Base-by-base conservation (phyloP, 2,113 vertebrate genomes). In the Corythornis madagascariensis region DNA sequence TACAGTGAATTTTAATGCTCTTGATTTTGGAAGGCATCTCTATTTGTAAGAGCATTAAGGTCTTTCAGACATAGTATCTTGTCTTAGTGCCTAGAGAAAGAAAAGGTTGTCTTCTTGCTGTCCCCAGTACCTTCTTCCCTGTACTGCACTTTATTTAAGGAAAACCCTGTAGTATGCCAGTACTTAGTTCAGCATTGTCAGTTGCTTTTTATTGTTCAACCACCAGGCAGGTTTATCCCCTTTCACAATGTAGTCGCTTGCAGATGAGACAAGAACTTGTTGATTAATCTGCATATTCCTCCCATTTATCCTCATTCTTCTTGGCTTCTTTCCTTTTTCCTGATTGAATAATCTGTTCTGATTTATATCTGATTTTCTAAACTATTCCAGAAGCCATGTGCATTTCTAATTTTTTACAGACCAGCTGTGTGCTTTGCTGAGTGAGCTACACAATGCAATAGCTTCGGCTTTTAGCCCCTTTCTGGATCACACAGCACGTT, bases 391-490 rank as follows among this genome's bases (percentile, higher is more conserved):
- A 89, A 92, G 53, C 42, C 69, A 60, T 42, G 45, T 86, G n/a
- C 33, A 31, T 81, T 71, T 38, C 24, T 92, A 7, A 40, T 65
- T 81, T 86, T 88, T 75, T 42, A 53, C 63, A 81, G 86, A 63
- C 66, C 90, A 95, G 88, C 80, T 94, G 86, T 35, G 59, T 88
- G 66, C 65, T 94, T 90, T 96, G 90, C 92, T 93, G 92, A 93
- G 43, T 70, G 88, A 90, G 80, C 93, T 71, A 35, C 42, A 48
- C 31, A 69, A 66, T 75, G 73, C 69, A 90, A 11, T 43, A 72
- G 59, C 42, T 86, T 73, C 64, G 90, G 64, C 48, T 45, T 92
- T 78, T 88, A 60, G 75, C 33, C 70, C 57, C 92, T 86, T 94
- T 94, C 81, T 94, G 70, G 70, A 92, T 93, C 73, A 61, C 11